Evolutionary conservation across 2,113 vertebrate species (phyloP).

Genomic region (Cyprinodon variegatus): DNA sequence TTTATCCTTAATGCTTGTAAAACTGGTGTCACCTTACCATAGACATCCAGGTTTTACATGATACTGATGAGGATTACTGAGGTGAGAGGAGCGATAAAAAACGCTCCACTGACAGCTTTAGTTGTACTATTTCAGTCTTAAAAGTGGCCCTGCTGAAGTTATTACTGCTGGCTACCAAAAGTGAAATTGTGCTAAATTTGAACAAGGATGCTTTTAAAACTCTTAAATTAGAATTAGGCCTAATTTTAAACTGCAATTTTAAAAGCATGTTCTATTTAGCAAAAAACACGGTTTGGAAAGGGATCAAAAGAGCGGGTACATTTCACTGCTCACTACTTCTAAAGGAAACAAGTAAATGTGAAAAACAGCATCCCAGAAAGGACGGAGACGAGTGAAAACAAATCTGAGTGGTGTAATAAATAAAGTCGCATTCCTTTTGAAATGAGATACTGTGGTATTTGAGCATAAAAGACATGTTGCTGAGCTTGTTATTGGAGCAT

Average conservation of each 20-base stretch:
- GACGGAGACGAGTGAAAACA: not conserved
- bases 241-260: not conserved
- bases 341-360: not conserved
- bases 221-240: not conserved
- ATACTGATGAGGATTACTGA: constrained; percentile 4
- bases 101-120: constrained; percentile 21
- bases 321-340: not conserved
- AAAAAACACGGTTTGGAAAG: not conserved
- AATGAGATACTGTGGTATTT: not conserved
- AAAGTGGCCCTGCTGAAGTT: constrained; percentile 25
- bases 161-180: constrained; percentile 8
- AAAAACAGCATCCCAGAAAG: not conserved
- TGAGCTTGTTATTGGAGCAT: not conserved
- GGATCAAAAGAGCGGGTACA: not conserved
- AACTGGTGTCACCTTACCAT: not conserved
- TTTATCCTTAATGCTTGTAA: constrained; percentile 20
- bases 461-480: not conserved
- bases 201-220: not conserved
- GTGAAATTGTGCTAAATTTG: not conserved
- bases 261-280: not conserved
- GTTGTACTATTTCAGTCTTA: constrained; percentile 4
- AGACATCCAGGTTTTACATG: constrained; percentile 1
- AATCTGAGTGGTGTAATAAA: not conserved
- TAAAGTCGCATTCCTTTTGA: not conserved
- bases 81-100: not conserved